A percentile compares a stretch with the other conserved stretches of the same genome.
These are phyloP conservation scores for Kradibia gibbosae DNA, from an alignment of 1,140 invertebrate genomes.

Conservation along the genomic window DNA sequence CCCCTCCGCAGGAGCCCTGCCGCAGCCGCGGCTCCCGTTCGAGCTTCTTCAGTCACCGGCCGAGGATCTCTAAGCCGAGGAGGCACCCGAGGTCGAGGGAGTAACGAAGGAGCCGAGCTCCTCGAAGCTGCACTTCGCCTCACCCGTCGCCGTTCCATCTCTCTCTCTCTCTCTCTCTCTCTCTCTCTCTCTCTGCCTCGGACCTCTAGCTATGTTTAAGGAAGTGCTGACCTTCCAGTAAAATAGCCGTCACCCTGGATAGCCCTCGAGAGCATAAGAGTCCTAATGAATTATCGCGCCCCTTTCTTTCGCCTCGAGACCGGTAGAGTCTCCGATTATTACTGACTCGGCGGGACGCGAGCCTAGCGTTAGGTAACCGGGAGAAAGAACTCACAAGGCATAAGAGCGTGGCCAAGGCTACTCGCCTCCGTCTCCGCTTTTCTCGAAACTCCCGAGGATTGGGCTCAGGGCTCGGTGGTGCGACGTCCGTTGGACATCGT, in stretches of 20 bases:
- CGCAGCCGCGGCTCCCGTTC: too few species aligned
- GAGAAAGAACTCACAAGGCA: neutral
- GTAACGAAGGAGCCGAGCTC: too few species aligned
- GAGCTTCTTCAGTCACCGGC: too few species aligned
- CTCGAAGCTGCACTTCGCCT: too few species aligned
- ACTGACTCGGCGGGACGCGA: neutral
- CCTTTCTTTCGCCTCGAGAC: neutral
- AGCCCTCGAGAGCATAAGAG: neutral
- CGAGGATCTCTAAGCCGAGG: too few species aligned
- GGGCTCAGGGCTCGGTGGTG: neutral
- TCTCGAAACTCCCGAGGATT: neutral
- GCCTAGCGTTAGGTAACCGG: neutral
- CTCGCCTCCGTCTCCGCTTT: constrained; percentile 10
- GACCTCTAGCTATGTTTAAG: neutral
- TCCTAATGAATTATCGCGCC: constrained; percentile 2
- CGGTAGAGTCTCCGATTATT: neutral
- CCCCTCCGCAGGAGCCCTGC: too few species aligned
- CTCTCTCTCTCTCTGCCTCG: neutral
- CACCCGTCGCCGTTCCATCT: too few species aligned
- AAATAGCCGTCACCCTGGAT: neutral
- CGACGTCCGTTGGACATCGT: constrained; percentile 2
- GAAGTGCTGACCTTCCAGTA: neutral
- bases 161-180: neutral
- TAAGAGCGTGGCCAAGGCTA: constrained; percentile 1
- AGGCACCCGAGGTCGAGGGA: too few species aligned